Percentiles rank a stretch among this genome's conserved stretches.
Conservation (phyloP, 1,140 invertebrate genomes). For the Drosophila guanche region DNA sequence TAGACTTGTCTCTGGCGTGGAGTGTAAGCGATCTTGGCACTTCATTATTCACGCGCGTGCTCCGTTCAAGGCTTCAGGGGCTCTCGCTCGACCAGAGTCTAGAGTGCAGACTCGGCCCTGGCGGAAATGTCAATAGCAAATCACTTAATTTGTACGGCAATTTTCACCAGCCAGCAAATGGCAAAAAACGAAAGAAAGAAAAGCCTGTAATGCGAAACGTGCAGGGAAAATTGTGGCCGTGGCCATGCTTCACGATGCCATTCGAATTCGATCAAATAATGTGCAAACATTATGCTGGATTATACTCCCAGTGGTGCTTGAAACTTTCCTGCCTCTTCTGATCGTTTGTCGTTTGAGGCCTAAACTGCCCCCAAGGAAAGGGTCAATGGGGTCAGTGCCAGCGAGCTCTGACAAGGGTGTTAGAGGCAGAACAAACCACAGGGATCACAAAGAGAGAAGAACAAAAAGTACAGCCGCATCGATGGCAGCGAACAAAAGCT, state of each 20-base stretch:
- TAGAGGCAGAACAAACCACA: constrained; percentile 19
- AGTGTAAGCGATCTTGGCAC: constrained; percentile 82
- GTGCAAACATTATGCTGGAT: constrained; percentile 68
- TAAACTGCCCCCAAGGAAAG: constrained; percentile 25
- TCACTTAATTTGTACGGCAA: constrained; percentile 82
- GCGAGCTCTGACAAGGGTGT: no score
- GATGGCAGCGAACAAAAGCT: constrained; percentile 33
- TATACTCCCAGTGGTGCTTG: constrained; percentile 40
- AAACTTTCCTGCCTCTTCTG: constrained; percentile 40
- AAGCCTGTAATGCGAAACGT: constrained; percentile 39
- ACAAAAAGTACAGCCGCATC: constrained; percentile 12
- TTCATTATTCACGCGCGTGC: constrained; percentile 83
- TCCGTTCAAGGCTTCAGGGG: constrained; percentile 66
- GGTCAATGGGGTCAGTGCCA: constrained; percentile 73
- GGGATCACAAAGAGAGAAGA: constrained; percentile 3
- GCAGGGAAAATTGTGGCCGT: constrained; percentile 52
- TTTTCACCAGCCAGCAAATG: constrained; percentile 56
- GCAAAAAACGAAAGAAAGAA: constrained; percentile 38
- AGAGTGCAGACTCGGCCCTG: constrained; percentile 19
- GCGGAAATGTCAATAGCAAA: constrained; percentile 83
- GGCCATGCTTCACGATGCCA: constrained; percentile 59
- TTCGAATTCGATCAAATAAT: constrained; percentile 73
- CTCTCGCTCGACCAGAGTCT: constrained; percentile 29
- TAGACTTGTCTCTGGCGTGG: no score
- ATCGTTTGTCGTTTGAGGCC: constrained; percentile 53